phyloP scores from a whole-genome alignment of 2,797 vertebrate species.

The Knipowitschia caucasica region DNA sequence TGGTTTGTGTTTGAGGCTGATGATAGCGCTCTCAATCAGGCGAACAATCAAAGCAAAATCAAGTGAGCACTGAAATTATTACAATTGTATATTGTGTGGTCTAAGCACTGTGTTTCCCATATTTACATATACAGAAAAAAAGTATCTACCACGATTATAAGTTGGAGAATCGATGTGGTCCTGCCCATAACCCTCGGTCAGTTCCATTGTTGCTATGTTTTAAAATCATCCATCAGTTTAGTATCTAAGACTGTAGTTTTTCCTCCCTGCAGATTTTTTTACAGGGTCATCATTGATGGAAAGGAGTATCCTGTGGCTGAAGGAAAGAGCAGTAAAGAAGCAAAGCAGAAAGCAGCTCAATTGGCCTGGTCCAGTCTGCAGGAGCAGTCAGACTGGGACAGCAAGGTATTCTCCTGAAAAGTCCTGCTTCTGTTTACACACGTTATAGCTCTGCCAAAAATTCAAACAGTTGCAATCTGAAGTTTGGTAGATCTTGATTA shows the following conservation, averaged over 20 bases:
- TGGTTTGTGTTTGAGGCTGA: slow-evolving; percentile 42
- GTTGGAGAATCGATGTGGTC: slow-evolving; percentile 40
- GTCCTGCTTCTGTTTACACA: neutral
- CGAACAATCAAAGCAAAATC: slow-evolving; percentile 4
- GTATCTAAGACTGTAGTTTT: neutral
- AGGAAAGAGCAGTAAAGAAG: slow-evolving; percentile 64
- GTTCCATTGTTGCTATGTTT: slow-evolving; percentile 22
- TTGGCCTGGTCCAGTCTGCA: slow-evolving; percentile 49
- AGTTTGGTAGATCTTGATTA: no score
- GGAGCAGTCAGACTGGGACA: slow-evolving; percentile 39
- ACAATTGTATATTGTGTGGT: neutral
- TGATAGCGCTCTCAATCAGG: slow-evolving; percentile 9
- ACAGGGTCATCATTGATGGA: slow-evolving; percentile 43
- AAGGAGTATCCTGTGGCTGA: slow-evolving; percentile 54
- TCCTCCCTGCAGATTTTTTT: slow-evolving; percentile 58
- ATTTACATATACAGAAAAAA: slow-evolving; percentile 49
- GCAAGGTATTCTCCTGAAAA: slow-evolving; percentile 38
- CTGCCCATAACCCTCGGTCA: slow-evolving; percentile 62
- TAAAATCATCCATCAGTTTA: neutral
- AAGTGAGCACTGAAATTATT: slow-evolving; percentile 25
- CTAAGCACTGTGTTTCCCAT: neutral
- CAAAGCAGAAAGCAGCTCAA: slow-evolving; percentile 66
- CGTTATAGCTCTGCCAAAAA: no score
- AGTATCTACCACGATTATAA: neutral
- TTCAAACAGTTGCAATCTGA: no score